Base-by-base conservation (phyloP, 2,113 vertebrate species). In the Solea solea region DNA sequence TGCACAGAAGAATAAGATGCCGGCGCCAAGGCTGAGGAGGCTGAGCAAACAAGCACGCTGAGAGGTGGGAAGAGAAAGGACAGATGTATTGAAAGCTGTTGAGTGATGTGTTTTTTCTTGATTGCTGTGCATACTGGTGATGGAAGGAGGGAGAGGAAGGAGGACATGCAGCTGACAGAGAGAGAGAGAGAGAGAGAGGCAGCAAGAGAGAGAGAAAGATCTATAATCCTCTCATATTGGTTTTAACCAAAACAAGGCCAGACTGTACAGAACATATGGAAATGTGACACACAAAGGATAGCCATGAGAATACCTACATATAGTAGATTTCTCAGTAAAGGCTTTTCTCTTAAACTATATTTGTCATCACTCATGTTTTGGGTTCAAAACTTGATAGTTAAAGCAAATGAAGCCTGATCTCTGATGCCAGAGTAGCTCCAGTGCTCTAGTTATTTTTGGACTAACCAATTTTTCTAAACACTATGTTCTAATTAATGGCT, bases 1-100 rank as follows among this genome's bases (percentile, higher is more conserved):
- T 15, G 7, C 63, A 61, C 67, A 86, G 52, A 71, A 40, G 56
- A 56, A 52, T 58, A 64, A 77, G 82, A 86, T 54, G 61, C 70
- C 78, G 76, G 72, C 61, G 52, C 51, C 40, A n/a, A 73, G 63
- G 67, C 71, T 77, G 68, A 78, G 63, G 62, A 86, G 76, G 66
- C 69, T 80, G 70, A 84, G 69, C 83, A 89, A 90, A 89, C 78
- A 86, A 81, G 86, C 66, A 69, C 78, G 59, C 41, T 7, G 46
- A 84, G 78, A 81, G 80, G 66, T 13, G 53, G 21, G 46, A 69
- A 65, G 71, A 60, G 81, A 70, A 54, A 70, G 63, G 69, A 59
- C 44, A 64, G 56, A 79, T 56, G 66, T 79, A 86, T 85, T 89
- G 87, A 82, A 83, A 88, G 82, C 69, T 76, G 81, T 60, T 81